Base-by-base conservation (phyloP, 2,888 invertebrate species). In the Xylocampa areola region DNA sequence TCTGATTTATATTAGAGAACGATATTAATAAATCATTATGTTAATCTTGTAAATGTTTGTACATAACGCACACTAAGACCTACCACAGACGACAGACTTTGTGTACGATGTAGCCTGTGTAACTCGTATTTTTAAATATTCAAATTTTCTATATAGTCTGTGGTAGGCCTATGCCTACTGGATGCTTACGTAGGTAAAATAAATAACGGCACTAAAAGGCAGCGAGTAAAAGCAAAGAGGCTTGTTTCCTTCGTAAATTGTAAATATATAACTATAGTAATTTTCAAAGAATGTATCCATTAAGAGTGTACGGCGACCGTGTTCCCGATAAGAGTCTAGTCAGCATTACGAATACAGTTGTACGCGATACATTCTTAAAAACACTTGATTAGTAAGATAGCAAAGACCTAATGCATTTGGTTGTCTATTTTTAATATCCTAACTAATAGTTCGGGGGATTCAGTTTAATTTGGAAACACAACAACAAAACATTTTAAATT, bases 31-130 rank as follows among this genome's bases (percentile, higher is more conserved):
- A 6, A 27, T 43, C 45, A 50, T 69, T 66, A 32, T 66, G 70
- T 45, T 65, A 64, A 63, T 66, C 69, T 69, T 69, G 64, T 57
- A 47, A 55, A 25, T 21, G 45, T 54, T 52, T 45, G 37, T 41
- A 49, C 4, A 45, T 45, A 47, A 32, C 37, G 30, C 41, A 62
- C 19, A 43, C 30, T 11, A 4, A 2, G 33, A 4, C 11, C 29
- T n/a, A n/a, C n/a, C n/a, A n/a, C n/a, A n/a, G n/a, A n/a, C n/a
- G n/a, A n/a, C n/a, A n/a, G n/a, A n/a, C n/a, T n/a, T n/a, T n/a
- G n/a, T n/a, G n/a, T n/a, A n/a, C n/a, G n/a, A n/a, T n/a, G n/a
- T n/a, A n/a, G n/a, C n/a, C n/a, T n/a, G n/a, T n/a, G n/a, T n/a
- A n/a, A n/a, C n/a, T n/a, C n/a, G n/a, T n/a, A n/a, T n/a, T n/a